Base-by-base conservation (phyloP, 2,113 vertebrate genomes). In the Chaetops frenatus region DNA sequence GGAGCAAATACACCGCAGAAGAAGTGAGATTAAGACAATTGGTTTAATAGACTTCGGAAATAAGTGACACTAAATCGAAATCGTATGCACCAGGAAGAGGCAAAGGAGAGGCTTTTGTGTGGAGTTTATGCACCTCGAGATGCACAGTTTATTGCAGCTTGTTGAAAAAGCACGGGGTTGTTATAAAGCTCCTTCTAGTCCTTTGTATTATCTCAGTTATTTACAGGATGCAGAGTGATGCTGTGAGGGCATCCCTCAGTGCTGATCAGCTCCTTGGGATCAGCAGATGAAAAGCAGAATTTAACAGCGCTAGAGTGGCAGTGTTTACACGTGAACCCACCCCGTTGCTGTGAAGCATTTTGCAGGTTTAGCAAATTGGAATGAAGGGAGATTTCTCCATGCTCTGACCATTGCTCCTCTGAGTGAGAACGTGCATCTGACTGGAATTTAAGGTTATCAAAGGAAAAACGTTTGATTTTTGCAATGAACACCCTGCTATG, bases 21-120 rank as follows among this genome's bases (percentile, higher is more conserved):
- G 64, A 86, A 94, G 88, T 4, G 90, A 94, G 95, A 95, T 97
- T 94, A 95, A 69, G 90, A 90, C 80, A 88, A 91, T 86, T 92
- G 92, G 18, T 86, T 88, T 94, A 95, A 95, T 88, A 90, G 94
- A 67, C 86, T 83, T 83, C 51, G 50, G 86, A 25, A 94, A 57
- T 76, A 90, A 93, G 70, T 71, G 73, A 84, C 40, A 38, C 86
- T 56, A 88, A 94, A 88, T 95, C 44, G 65, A 78, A 93, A 69
- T 96, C 50, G 36, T 31, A 19, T 58, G 73, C 88, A 48, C 9
- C 70, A 20, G 91, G 73, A 36, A 28, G 11, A 90, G 60, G 58
- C 82, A 58, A 61, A 85, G 58, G 42, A 57, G 64, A 70, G 33
- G 56, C 27, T 1, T 81, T 69, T 44, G 6, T 23, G 15, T 9